Base-by-base conservation (phyloP, 1,140 invertebrate species). In the Aphaenogaster ashmeadi region DNA sequence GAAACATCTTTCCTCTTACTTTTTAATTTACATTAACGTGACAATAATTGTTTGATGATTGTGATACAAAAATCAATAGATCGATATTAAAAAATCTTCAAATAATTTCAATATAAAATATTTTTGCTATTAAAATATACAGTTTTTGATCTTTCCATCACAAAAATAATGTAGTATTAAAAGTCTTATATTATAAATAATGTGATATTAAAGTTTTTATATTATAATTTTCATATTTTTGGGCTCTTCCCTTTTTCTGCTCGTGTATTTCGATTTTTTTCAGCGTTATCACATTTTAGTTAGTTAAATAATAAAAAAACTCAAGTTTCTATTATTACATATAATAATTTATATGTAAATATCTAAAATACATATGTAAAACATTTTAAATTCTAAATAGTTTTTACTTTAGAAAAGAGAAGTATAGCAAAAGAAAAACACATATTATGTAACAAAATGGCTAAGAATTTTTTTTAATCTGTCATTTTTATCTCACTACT, bases 401-500 rank as follows among this genome's bases (percentile, higher is more conserved):
- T 74, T n/a, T 56, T 21, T 36, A n/a, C 18, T 54, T 38, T 11
- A 18, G 15, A 11, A 21, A 71, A 13, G 33, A 6, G 52, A 33
- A 21, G 50, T 18, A 9, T 27, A 52, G 5, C 15, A 52, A 18
- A 18, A 52, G 5, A 52, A 52, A 52, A 52, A 52, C 2, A 52
- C 50, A 52, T 50, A 50, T 52, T 18, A 15, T 6, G 6, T 8
- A 8, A 6, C 52, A 0, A 4, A 27, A 27, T 27, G 27, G 27
- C 27, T 27, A 27, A 7, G 9, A n/a, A 75, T 21, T 54, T 21
- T 56, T 41, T 77, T 60, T 38, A 77, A 62, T 33, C 7, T n/a
- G 56, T 62, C 56, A 78, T 41, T 78, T 62, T 56, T 21, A 77
- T 77, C 27, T 18, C 21, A 18, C 36, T 47, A 38, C 54, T 60